Conservation (phyloP, 2,888 invertebrate species). For the Osedax frankpressi region DNA sequence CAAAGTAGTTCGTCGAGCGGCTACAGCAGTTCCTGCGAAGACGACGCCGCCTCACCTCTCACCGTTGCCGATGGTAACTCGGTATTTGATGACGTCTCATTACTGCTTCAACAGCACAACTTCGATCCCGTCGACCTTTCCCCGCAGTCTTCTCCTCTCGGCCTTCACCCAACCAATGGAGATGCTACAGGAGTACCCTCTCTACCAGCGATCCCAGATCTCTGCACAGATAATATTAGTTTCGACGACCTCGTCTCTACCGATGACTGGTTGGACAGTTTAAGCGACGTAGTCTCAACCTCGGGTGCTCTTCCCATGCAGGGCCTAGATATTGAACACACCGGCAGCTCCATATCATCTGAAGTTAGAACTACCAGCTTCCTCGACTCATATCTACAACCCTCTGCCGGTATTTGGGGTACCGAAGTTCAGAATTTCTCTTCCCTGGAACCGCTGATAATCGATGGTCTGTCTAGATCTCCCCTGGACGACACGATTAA, state of each 20-base stretch:
- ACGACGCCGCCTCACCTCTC: neutral
- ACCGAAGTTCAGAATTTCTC: neutral
- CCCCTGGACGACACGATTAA: neutral
- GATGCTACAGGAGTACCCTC: neutral
- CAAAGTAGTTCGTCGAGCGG: conserved; percentile 3
- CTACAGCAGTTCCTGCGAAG: conserved; percentile 3
- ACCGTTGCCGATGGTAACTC: neutral
- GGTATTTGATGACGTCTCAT: conserved; percentile 1
- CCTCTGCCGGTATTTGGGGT: neutral
- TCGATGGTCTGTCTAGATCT: neutral
- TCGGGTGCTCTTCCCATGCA: too few species aligned
- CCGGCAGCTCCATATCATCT: too few species aligned
- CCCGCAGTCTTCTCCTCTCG: neutral
- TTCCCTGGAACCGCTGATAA: neutral
- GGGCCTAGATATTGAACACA: neutral
- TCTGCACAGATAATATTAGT: conserved; percentile 8
- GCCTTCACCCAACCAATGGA: too few species aligned
- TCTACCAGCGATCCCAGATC: neutral
- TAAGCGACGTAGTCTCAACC: too few species aligned
- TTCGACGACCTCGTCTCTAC: conserved; percentile 8
- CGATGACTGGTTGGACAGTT: neutral
- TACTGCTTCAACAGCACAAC: neutral
- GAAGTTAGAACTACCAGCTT: too few species aligned
- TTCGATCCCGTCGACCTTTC: neutral
- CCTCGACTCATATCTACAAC: neutral